Evolutionary conservation across 2,888 invertebrate genomes (phyloP).

Genomic region (Chymomyza fuscimana): DNA sequence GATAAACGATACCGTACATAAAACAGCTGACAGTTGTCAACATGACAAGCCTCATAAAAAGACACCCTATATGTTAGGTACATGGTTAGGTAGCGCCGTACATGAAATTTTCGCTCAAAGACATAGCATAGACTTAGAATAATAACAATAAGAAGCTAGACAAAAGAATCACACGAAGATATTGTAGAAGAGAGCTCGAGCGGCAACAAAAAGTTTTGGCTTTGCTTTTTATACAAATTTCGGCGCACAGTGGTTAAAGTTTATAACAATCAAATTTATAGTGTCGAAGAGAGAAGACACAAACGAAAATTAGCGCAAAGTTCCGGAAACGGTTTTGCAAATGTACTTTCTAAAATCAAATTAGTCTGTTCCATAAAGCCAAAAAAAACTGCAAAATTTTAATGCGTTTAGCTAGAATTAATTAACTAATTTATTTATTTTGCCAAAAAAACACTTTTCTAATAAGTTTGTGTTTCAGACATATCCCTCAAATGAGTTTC

Average conservation of each 20-base stretch:
- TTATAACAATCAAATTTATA: background rate
- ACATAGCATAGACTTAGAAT: conserved; percentile 24
- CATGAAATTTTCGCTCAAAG: conserved; percentile 7
- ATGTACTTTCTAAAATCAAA: background rate
- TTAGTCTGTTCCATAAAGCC: background rate
- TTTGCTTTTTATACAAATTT: too few species aligned
- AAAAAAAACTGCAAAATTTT: background rate
- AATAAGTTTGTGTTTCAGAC: too few species aligned
- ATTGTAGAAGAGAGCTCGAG: background rate
- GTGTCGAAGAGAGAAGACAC: background rate
- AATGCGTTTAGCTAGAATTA: background rate
- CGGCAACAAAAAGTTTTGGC: conserved; percentile 4
- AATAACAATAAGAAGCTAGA: conserved; percentile 40
- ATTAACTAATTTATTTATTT: background rate
- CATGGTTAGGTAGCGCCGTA: too few species aligned
- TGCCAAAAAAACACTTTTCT: too few species aligned
- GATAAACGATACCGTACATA: too few species aligned
- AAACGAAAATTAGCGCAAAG: background rate
- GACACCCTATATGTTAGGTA: background rate
- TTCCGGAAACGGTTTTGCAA: background rate
- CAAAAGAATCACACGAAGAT: conserved; percentile 14
- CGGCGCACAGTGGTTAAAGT: background rate
- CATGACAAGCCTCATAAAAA: background rate
- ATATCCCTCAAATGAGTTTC: too few species aligned
- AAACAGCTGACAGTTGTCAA: too few species aligned